These are phyloP conservation scores for Pipistrellus pipistrellus DNA, from an alignment of 2,797 vertebrate species.

Conservation along the genomic window DNA sequence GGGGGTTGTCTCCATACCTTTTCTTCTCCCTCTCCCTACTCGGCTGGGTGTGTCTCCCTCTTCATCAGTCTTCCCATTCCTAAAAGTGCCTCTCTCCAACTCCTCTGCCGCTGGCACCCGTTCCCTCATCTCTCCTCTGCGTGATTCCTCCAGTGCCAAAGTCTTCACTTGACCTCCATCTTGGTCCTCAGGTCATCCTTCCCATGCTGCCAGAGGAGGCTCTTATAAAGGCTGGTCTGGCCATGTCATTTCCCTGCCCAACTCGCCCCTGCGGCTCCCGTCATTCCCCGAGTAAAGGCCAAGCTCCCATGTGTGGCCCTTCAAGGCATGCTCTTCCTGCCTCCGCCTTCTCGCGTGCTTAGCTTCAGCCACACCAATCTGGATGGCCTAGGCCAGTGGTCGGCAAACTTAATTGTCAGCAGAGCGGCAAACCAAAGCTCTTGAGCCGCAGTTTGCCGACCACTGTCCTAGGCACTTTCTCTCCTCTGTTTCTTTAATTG, in stretches of 20 bases:
- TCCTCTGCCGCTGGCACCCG: neutral
- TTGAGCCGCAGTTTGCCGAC: too few species aligned
- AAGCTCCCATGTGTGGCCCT: neutral
- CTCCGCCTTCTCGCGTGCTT: neutral
- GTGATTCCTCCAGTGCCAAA: neutral
- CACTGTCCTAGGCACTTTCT: fast-evolving
- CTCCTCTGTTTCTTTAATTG: neutral
- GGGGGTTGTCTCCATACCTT: neutral
- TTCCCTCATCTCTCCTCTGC: neutral
- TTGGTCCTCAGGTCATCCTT: neutral
- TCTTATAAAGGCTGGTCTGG: neutral
- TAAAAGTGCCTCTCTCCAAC: neutral
- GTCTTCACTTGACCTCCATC: neutral
- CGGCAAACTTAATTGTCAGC: too few species aligned
- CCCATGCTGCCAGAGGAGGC: neutral
- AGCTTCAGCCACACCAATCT: neutral
- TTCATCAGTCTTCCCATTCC: neutral
- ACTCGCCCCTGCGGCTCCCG: neutral
- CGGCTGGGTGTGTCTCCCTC: too few species aligned
- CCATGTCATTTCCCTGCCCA: too few species aligned
- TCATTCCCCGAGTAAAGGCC: neutral
- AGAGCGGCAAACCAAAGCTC: too few species aligned
- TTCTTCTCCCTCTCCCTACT: neutral
- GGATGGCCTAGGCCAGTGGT: fast-evolving
- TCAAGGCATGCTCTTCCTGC: fast-evolving